Conservation (phyloP, 2,113 vertebrate species). For the Scophthalmus maximus region DNA sequence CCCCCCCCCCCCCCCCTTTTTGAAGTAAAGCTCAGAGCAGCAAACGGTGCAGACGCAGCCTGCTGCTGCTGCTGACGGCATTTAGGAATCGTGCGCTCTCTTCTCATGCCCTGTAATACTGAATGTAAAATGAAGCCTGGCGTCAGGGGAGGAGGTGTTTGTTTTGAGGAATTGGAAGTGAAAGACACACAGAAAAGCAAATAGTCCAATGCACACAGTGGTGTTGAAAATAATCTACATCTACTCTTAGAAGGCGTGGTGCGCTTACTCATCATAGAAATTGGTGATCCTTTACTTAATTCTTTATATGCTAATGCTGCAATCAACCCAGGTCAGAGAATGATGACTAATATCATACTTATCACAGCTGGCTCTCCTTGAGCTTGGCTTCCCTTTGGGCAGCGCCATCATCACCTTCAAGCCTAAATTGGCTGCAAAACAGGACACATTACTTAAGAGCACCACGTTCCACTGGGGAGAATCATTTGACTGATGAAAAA, state of each 20-base stretch:
- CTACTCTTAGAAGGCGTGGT: background rate
- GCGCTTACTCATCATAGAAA: too few species aligned
- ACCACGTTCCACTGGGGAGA: constrained; percentile 32
- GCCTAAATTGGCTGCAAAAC: background rate
- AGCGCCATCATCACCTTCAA: background rate
- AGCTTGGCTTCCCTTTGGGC: background rate
- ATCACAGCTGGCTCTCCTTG: background rate
- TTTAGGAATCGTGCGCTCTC: constrained; percentile 26
- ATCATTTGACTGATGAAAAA: constrained; percentile 20
- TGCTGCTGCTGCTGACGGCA: constrained; percentile 20
- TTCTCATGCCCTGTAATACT: constrained; percentile 19
- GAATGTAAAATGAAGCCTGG: constrained; percentile 32
- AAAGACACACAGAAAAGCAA: constrained; percentile 13
- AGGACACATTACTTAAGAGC: constrained; percentile 14
- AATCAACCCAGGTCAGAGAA: too few species aligned
- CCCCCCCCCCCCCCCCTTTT: background rate
- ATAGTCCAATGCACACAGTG: background rate
- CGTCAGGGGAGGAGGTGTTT: constrained; percentile 26
- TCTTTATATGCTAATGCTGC: too few species aligned
- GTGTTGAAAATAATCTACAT: background rate
- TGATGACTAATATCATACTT: background rate
- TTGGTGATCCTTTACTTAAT: too few species aligned
- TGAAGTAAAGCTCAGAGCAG: constrained; percentile 41
- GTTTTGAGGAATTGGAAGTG: constrained; percentile 6
- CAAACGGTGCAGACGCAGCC: constrained; percentile 28